Conservation (phyloP, 2,888 invertebrate genomes). For the Parelbella ahira region DNA sequence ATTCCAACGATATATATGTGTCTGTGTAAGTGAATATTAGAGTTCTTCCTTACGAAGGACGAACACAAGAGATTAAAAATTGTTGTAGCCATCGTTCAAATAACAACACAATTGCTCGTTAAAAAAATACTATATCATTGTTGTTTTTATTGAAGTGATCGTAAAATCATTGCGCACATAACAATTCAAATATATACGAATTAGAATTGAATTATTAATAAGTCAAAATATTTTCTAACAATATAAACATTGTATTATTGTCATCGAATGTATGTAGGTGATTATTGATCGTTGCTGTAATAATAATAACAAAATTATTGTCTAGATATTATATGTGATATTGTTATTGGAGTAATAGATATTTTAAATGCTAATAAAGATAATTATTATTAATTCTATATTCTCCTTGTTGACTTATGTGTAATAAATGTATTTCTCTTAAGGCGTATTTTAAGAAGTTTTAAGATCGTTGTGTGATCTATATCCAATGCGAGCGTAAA, state of each 20-base stretch:
- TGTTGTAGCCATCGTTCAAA: slow-evolving; percentile 13
- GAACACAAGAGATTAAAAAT: slow-evolving; percentile 1
- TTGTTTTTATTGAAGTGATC: slow-evolving; percentile 45
- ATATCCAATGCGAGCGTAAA: too few relatives aligned
- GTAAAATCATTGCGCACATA: slow-evolving; percentile 65
- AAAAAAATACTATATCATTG: slow-evolving; percentile 15
- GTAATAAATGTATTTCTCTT: slow-evolving; percentile 52
- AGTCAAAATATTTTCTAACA: slow-evolving; percentile 49
- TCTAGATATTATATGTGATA: slow-evolving; percentile 78
- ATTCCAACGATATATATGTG: slow-evolving; percentile 29
- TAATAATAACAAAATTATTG: slow-evolving; percentile 60
- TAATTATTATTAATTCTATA: slow-evolving; percentile 58
- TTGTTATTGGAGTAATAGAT: slow-evolving; percentile 76
- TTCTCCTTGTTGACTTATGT: slow-evolving; percentile 76
- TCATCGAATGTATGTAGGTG: slow-evolving; percentile 66
- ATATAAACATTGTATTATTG: slow-evolving; percentile 42
- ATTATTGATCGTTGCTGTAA: slow-evolving; percentile 75
- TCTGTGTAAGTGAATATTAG: slow-evolving; percentile 28
- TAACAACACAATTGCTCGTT: slow-evolving; percentile 20
- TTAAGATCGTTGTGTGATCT: slow-evolving; percentile 26
- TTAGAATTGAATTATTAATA: slow-evolving; percentile 73
- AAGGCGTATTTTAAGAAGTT: slow-evolving; percentile 41
- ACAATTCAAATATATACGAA: slow-evolving; percentile 57
- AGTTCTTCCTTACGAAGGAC: slow-evolving; percentile 20
- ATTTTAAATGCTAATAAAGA: slow-evolving; percentile 61